Evolutionary conservation across 2,797 vertebrate genomes (phyloP).

Genomic region (Microctenopoma steveboyesi): DNA sequence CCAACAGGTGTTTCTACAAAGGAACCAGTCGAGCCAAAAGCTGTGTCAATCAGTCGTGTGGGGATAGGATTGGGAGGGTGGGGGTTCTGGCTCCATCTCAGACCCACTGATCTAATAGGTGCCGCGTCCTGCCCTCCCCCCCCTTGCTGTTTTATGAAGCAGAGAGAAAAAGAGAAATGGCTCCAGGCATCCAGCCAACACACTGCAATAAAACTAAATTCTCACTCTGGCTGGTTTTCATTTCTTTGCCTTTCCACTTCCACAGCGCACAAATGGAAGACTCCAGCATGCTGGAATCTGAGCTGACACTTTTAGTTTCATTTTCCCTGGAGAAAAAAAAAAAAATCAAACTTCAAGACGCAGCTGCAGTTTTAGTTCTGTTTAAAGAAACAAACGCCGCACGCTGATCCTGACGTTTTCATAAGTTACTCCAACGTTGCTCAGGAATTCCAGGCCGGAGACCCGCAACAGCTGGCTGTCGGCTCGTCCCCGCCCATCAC

Average conservation of each 20-base stretch:
- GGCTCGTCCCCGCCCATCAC: constrained; percentile 48
- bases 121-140: neutral
- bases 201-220: constrained; percentile 67
- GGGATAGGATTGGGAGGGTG: constrained; percentile 28
- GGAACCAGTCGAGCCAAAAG: constrained; percentile 55
- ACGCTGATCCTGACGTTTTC: neutral
- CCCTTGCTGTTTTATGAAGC: constrained; percentile 63
- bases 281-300: constrained; percentile 45
- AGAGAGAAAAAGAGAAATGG: constrained; percentile 62
- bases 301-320: constrained; percentile 27
- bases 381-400: neutral
- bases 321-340: neutral
- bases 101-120: constrained; percentile 67
- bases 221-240: constrained; percentile 51
- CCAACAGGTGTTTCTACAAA: constrained; percentile 52
- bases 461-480: constrained; percentile 70
- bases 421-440: constrained; percentile 43
- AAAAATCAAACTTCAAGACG: neutral
- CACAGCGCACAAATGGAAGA: constrained; percentile 20
- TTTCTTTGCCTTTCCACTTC: constrained; percentile 49
- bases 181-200: constrained; percentile 64
- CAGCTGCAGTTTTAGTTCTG: neutral
- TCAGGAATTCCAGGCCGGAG: constrained; percentile 62
- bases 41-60: constrained; percentile 56
- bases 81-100: constrained; percentile 47